phyloP scores from a whole-genome alignment of 2,113 vertebrate genomes.

The Podilymbus podiceps region DNA sequence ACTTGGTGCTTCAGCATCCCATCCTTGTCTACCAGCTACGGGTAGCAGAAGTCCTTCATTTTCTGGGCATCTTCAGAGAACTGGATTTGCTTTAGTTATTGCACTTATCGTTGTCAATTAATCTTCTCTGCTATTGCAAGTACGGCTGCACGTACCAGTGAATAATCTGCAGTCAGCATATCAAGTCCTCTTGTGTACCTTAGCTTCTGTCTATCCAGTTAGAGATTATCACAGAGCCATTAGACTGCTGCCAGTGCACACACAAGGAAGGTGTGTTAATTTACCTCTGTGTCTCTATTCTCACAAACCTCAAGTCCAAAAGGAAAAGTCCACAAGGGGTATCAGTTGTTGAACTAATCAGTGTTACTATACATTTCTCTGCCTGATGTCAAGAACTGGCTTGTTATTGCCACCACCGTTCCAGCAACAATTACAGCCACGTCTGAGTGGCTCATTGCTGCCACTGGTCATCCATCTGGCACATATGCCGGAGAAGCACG shows the following conservation, averaged over 20 bases:
- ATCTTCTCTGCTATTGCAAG: neutral
- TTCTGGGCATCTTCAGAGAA: neutral
- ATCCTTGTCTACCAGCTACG: neutral
- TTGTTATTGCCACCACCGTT: neutral
- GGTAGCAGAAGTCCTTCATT: neutral
- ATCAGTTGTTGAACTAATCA: neutral
- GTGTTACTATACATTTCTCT: neutral
- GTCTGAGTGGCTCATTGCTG: neutral
- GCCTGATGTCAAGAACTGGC: neutral
- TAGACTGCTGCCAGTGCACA: neutral
- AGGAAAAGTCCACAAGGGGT: neutral
- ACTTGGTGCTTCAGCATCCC: neutral
- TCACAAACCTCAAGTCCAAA: neutral
- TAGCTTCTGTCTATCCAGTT: neutral
- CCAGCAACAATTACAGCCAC: neutral
- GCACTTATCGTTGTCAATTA: neutral
- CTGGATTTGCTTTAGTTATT: neutral
- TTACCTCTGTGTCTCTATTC: neutral
- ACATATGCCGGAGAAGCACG: neutral
- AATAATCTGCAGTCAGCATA: neutral
- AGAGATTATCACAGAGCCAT: neutral
- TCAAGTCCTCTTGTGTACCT: neutral
- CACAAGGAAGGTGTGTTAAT: neutral
- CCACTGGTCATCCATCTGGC: neutral
- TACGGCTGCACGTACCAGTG: neutral